Base-by-base conservation (phyloP, 2,797 vertebrate species). In the Adrianichthys oophorus region DNA sequence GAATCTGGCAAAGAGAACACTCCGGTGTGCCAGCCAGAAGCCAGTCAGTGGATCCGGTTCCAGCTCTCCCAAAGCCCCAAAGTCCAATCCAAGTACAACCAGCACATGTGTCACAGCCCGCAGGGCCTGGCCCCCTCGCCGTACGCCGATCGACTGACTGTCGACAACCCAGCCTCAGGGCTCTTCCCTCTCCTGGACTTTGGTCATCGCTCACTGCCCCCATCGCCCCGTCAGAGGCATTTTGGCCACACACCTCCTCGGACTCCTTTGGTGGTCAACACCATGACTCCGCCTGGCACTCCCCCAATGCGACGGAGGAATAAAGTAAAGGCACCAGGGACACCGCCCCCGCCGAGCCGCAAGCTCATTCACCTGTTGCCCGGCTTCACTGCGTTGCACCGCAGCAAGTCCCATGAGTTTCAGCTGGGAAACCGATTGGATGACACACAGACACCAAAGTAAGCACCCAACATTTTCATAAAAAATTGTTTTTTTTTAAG, bases 351-450 rank as follows among this genome's bases (percentile, higher is more conserved):
- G 0, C 92, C 96, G 0, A 95, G 96, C 13, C 90, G 96, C 52
- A 99, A 99, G 76, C 93, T 99, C 53, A 96, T 99, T 72, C 96
- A 98, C 72, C 92, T 99, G 80, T 86, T 98, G 78, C 97, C 97
- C 0, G 96, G 96, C 0, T 98, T 99, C 90, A 98, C 95, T 0
- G 91, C 94, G 0, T 89, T 99, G 82, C 98, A 99, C 76, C 94
- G 98, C 52, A 99, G 97, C 93, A 99, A 99, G 55, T 99, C 98
- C 13, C 98, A 99, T 0, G 98, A 99, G 84, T 99, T 98, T 89
- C 98, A 99, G 93, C 91, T 99, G 76, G 97, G 94, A 0, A 95
- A 97, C 76, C 94, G 96, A 0, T 71, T 97, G 79, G 97, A 98
- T 0, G 96, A 98, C 72, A 90, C 89, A 0, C 94, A 95, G 81